Conservation (phyloP, 2,888 invertebrate genomes). For the Anorthoa munda region DNA sequence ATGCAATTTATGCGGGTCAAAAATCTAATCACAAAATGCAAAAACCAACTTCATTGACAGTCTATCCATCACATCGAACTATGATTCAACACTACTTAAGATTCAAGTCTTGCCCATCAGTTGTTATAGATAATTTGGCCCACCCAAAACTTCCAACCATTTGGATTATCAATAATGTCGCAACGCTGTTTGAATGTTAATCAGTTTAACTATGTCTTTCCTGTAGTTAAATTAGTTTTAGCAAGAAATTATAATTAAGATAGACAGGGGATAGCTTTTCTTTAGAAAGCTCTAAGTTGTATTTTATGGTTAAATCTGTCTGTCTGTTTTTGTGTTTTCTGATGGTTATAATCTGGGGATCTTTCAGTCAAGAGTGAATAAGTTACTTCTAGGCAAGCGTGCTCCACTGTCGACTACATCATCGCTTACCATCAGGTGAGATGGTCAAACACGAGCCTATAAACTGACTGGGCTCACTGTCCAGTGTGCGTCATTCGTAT, state of each 20-base stretch:
- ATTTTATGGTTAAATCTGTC: neutral
- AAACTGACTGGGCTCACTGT: too few relatives aligned
- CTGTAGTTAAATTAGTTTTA: conserved; percentile 46
- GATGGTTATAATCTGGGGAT: too few relatives aligned
- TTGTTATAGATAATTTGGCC: conserved; percentile 63
- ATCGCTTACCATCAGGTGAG: too few relatives aligned
- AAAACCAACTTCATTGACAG: conserved; percentile 12
- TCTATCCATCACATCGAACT: neutral
- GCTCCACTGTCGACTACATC: too few relatives aligned
- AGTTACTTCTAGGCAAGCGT: too few relatives aligned
- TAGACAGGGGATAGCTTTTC: neutral
- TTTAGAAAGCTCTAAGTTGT: neutral
- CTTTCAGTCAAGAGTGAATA: too few relatives aligned
- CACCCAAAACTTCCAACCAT: conserved; percentile 60
- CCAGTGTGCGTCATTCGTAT: too few relatives aligned
- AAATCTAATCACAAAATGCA: neutral
- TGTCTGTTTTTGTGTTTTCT: too few relatives aligned
- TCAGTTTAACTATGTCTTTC: conserved; percentile 39
- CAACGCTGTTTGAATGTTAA: conserved; percentile 51
- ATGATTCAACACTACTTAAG: conserved; percentile 25
- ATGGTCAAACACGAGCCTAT: too few relatives aligned
- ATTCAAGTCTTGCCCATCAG: conserved; percentile 48
- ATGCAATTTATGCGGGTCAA: neutral
- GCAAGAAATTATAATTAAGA: conserved; percentile 38
- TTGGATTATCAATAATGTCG: conserved; percentile 63